These are phyloP conservation scores for Uromys caudimaculatus DNA, from an alignment of 2,797 vertebrate species.

Conservation along the genomic window DNA sequence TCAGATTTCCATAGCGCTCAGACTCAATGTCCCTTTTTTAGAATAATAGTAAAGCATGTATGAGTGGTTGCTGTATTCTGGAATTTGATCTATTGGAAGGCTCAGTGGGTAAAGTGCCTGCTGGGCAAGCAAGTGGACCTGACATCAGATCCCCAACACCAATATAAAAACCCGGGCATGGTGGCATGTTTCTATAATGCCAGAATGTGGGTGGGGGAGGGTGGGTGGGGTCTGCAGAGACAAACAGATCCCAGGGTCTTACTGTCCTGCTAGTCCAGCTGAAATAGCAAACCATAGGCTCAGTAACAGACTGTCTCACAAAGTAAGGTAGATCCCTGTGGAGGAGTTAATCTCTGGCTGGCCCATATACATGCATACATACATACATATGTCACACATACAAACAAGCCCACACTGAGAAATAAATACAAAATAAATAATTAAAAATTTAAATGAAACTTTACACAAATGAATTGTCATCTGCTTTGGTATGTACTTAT, in stretches of 20 bases:
- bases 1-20: slow-evolving; percentile 30
- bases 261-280: neutral
- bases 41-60: neutral
- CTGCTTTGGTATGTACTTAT: slow-evolving; percentile 40
- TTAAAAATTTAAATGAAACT: neutral
- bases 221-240: neutral
- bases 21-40: slow-evolving; percentile 55
- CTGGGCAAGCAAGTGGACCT: neutral
- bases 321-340: neutral
- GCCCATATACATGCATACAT: neutral
- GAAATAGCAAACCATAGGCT: neutral
- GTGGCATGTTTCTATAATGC: neutral
- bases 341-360: neutral
- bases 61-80: slow-evolving; percentile 7
- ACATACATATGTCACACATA: neutral
- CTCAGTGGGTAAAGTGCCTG: neutral
- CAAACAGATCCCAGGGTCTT: neutral
- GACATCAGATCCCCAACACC: neutral
- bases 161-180: neutral
- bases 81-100: slow-evolving; percentile 28
- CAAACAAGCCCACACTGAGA: neutral
- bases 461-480: slow-evolving; percentile 35
- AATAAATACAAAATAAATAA: neutral
- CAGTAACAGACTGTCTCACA: neutral
- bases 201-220: neutral